phyloP scores from a whole-genome alignment of 92 coral and sea anemone genomes.

The Paragorgia papillata region DNA sequence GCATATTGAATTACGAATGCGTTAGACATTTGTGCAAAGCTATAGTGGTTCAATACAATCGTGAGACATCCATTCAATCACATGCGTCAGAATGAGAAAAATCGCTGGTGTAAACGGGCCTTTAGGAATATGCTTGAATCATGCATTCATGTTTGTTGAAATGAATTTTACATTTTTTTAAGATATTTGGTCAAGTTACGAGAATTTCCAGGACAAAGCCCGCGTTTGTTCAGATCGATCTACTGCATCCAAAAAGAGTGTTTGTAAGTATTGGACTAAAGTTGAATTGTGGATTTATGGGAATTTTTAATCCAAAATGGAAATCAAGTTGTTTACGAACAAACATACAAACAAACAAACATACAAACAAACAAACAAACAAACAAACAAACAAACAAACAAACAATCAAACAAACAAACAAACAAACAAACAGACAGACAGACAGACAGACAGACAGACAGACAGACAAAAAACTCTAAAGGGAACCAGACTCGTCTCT shows the following conservation, averaged over 20 bases:
- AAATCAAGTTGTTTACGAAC: neutral
- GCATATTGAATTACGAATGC: too few species aligned
- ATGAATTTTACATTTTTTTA: neutral
- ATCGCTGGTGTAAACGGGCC: too few species aligned
- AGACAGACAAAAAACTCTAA: too few species aligned
- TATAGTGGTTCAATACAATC: too few species aligned
- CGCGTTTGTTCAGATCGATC: constrained; percentile 81
- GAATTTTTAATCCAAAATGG: neutral
- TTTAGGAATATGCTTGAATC: neutral
- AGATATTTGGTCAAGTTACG: constrained; percentile 26
- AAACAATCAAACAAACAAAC: too few species aligned
- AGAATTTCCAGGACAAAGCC: constrained; percentile 56
- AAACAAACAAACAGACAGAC: too few species aligned
- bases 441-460: too few species aligned
- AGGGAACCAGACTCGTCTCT: too few species aligned
- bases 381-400: too few species aligned
- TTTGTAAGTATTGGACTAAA: constrained; percentile 72
- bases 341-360: neutral
- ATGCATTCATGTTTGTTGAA: neutral
- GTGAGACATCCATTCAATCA: too few species aligned
- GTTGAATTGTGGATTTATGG: neutral
- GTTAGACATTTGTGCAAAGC: too few species aligned
- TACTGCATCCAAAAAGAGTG: constrained; percentile 79
- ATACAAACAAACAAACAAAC: neutral
- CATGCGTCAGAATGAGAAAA: too few species aligned